Percentiles rank a stretch among this genome's conserved stretches.
Conservation (phyloP, 1,140 invertebrate genomes). For the Idris sp. region DNA sequence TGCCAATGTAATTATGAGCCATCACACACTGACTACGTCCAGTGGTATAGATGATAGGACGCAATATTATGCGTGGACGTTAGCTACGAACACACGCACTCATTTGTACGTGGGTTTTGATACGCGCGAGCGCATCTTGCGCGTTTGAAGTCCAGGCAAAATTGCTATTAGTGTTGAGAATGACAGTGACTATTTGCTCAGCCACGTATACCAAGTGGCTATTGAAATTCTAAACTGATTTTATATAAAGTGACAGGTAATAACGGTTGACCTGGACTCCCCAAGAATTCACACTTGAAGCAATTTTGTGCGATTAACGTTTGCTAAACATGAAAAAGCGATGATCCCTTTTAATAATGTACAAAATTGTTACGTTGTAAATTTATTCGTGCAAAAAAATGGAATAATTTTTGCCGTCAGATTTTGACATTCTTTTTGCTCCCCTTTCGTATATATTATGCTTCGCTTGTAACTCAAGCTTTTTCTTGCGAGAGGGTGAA, state of each 20-base stretch:
- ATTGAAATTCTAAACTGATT: slow-evolving; percentile 76
- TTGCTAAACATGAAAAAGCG: no score
- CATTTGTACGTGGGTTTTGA: slow-evolving; percentile 64
- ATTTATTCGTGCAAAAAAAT: slow-evolving; percentile 34
- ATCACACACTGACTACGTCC: slow-evolving; percentile 54
- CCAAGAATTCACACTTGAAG: slow-evolving; percentile 54
- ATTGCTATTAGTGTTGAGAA: slow-evolving; percentile 69
- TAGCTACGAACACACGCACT: slow-evolving; percentile 43
- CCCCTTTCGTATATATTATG: no score
- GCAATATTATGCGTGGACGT: slow-evolving; percentile 57
- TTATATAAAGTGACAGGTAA: slow-evolving; percentile 76
- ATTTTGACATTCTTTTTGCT: slow-evolving; percentile 29
- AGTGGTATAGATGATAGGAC: slow-evolving; percentile 54
- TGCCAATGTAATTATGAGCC: slow-evolving; percentile 72
- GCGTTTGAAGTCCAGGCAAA: slow-evolving; percentile 72
- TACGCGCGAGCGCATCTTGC: slow-evolving; percentile 67
- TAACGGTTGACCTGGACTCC: slow-evolving; percentile 65
- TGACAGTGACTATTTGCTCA: slow-evolving; percentile 53
- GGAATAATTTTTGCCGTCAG: slow-evolving; percentile 39
- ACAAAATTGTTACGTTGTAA: no score
- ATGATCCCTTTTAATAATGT: no score
- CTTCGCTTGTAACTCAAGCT: slow-evolving; percentile 46
- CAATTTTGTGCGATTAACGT: no score
- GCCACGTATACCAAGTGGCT: slow-evolving; percentile 52
- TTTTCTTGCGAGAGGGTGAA: slow-evolving; percentile 15